Conservation (phyloP, 37 sponge, comb jelly and placozoan genomes). For the Haliclona indistincta region DNA sequence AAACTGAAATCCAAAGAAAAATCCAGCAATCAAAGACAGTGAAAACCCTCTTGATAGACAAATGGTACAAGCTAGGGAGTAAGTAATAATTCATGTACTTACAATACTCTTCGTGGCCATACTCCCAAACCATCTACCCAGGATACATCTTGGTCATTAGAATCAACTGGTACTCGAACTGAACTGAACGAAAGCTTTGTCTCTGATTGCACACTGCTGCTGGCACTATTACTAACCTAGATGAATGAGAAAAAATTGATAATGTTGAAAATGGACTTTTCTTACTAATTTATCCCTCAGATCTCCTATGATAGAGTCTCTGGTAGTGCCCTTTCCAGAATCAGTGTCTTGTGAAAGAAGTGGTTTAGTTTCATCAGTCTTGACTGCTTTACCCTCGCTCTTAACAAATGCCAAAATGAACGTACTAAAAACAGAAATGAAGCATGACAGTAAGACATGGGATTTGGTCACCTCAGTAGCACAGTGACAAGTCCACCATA, state of each 20-base stretch:
- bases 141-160: conserved; percentile 51
- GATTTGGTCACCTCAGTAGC: conserved; percentile 29
- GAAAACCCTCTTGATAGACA: conserved; percentile 55
- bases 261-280: neutral
- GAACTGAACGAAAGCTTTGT: neutral
- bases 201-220: neutral
- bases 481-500: conserved; percentile 53
- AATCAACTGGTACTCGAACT: too few relatives aligned
- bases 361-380: neutral
- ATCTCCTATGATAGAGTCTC: conserved; percentile 9
- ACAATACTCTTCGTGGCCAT: conserved; percentile 67
- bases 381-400: conserved; percentile 37
- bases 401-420: conserved; percentile 64
- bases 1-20: conserved; percentile 60
- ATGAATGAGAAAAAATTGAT: neutral
- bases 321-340: neutral
- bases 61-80: neutral
- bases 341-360: neutral
- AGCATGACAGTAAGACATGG: too few relatives aligned
- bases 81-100: conserved; percentile 7
- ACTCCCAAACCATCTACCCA: conserved; percentile 78
- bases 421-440: conserved; percentile 12
- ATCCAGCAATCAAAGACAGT: conserved; percentile 60
- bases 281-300: conserved; percentile 39
- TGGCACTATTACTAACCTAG: neutral